Conservation (phyloP, 92 coral and sea anemone genomes). For the Pocillopora meandrina region DNA sequence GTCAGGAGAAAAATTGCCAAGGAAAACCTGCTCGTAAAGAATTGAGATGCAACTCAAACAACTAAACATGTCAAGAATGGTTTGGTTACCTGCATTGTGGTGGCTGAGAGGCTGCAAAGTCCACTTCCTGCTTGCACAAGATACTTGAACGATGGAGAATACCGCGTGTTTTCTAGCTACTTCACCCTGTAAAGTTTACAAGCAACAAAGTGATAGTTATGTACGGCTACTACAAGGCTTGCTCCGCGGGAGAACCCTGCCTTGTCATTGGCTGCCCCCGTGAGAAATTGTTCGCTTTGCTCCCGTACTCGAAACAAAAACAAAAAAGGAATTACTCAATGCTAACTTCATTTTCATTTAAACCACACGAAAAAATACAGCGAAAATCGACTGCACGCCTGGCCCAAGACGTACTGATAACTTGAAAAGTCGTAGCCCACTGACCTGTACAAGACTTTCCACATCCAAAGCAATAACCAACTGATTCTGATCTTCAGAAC, state of each 20-base stretch:
- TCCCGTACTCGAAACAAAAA: too few species aligned
- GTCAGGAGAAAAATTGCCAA: too few species aligned
- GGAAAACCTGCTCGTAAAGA: too few species aligned
- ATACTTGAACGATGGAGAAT: constrained; percentile 83
- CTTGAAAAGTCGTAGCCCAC: not conserved
- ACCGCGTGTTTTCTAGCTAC: constrained; percentile 72
- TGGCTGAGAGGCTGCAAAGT: constrained; percentile 82
- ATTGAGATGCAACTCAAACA: not conserved
- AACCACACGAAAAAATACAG: too few species aligned
- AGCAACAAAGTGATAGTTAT: not conserved
- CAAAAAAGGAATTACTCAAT: too few species aligned
- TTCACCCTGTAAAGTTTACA: constrained; percentile 48
- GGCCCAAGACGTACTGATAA: not conserved
- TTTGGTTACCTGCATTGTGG: constrained; percentile 63
- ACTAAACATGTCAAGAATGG: not conserved
- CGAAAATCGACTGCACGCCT: too few species aligned
- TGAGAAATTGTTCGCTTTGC: too few species aligned
- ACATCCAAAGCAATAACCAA: constrained; percentile 83
- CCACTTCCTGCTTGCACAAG: constrained; percentile 91
- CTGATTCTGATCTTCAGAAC: constrained; percentile 78
- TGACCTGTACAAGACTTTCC: constrained; percentile 83
- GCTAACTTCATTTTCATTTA: too few species aligned
- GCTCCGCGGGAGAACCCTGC: too few species aligned
- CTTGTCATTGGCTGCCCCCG: too few species aligned
- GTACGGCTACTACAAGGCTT: too few species aligned